These are phyloP conservation scores for Liparis tanakae DNA, from an alignment of 2,797 vertebrate species.

Conservation along the genomic window DNA sequence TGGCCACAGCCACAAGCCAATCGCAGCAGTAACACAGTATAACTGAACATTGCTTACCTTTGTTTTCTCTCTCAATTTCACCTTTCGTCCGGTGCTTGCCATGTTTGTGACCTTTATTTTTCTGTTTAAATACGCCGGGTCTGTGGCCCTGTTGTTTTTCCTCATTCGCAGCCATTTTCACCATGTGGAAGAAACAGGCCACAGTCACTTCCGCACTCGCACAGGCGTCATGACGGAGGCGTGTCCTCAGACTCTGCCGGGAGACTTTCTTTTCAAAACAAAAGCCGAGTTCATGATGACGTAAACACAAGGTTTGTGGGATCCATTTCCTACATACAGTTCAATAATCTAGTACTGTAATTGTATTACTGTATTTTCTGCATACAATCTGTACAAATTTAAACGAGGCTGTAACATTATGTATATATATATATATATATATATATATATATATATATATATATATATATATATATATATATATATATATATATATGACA, in stretches of 20 bases:
- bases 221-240: slow-evolving; percentile 36
- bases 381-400: background rate
- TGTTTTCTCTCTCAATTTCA: slow-evolving; percentile 84
- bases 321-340: background rate
- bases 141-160: slow-evolving; percentile 85
- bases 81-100: slow-evolving; percentile 88
- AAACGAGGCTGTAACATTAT: background rate
- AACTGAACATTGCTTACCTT: slow-evolving; percentile 72
- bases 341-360: background rate
- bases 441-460: too few relatives aligned
- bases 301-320: background rate
- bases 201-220: slow-evolving; percentile 59
- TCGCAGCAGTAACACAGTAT: background rate
- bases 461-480: background rate
- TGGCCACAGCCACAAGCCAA: background rate
- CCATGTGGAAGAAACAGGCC: slow-evolving; percentile 57
- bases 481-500: background rate
- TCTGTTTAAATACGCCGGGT: slow-evolving; percentile 84
- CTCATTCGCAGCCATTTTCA: slow-evolving; percentile 81
- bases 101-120: slow-evolving; percentile 88
- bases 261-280: slow-evolving; percentile 55
- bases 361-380: background rate
- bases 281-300: slow-evolving; percentile 6
- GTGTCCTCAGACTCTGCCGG: slow-evolving; percentile 11
- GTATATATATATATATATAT: too few relatives aligned